Conservation (phyloP, 1,140 invertebrate genomes). For the Saxidomus purpurata region DNA sequence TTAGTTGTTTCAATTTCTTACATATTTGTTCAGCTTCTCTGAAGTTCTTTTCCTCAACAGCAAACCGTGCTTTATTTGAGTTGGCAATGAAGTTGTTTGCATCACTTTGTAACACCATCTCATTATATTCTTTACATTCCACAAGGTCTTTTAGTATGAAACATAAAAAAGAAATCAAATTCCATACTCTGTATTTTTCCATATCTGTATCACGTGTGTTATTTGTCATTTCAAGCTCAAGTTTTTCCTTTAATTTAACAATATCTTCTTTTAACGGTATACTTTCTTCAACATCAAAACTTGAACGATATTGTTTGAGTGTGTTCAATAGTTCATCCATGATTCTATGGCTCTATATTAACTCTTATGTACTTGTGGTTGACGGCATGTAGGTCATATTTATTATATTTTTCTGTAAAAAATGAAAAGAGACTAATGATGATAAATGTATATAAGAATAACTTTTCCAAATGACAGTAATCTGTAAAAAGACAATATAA, state of each 20-base stretch:
- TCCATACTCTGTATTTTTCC: slow-evolving; percentile 16
- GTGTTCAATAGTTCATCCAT: background rate
- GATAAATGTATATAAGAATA: too few relatives aligned
- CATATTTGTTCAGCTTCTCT: background rate
- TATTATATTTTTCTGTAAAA: too few relatives aligned
- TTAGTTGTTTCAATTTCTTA: background rate
- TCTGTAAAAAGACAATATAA: too few relatives aligned
- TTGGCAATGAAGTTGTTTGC: background rate
- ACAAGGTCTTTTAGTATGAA: background rate
- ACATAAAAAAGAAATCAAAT: slow-evolving; percentile 23
- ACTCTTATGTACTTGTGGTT: too few relatives aligned
- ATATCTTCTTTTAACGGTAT: background rate
- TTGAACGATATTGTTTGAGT: background rate
- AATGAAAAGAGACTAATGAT: too few relatives aligned
- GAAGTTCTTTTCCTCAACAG: background rate
- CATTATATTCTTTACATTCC: background rate
- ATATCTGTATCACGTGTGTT: background rate
- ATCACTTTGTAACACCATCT: background rate
- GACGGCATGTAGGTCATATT: too few relatives aligned
- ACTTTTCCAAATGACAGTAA: too few relatives aligned
- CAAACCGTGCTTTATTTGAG: background rate
- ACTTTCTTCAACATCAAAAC: background rate
- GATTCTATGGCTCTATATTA: too few relatives aligned
- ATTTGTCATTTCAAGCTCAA: background rate
- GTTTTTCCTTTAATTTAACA: background rate